A percentile compares a stretch with the other conserved stretches of the same genome.
Conservation (phyloP, 2,888 invertebrate genomes). For the Coecobrya sp. region DNA sequence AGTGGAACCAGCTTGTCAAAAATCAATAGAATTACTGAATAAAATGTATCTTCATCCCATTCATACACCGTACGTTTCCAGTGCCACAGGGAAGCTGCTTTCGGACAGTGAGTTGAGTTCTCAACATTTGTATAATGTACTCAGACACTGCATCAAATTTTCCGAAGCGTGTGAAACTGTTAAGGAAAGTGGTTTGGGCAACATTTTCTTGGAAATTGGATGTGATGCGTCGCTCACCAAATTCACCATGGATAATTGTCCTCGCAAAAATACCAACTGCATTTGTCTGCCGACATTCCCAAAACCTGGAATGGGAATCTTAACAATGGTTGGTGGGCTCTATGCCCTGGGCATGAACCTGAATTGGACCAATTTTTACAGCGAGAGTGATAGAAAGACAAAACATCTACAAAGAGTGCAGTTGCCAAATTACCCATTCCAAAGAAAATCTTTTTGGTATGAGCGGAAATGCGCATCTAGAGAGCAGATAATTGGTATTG, state of each 20-base stretch:
- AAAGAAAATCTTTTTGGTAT: constrained; percentile 68
- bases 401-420: background rate
- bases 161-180: background rate
- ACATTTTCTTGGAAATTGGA: constrained; percentile 54
- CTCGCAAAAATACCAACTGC: too few species aligned
- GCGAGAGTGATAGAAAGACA: background rate
- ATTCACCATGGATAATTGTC: constrained; percentile 41
- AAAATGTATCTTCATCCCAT: too few species aligned
- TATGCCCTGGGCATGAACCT: too few species aligned
- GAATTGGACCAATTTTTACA: constrained; percentile 59
- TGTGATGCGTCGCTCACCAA: constrained; percentile 27
- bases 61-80: constrained; percentile 34
- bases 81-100: constrained; percentile 20
- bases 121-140: background rate
- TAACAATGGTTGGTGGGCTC: too few species aligned
- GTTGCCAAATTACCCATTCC: constrained; percentile 60
- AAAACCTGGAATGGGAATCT: too few species aligned
- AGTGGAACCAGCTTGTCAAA: background rate
- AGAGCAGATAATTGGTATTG: too few species aligned
- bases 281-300: too few species aligned
- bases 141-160: constrained; percentile 2
- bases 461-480: background rate
- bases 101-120: background rate
- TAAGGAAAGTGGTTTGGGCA: background rate
- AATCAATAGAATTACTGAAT: background rate